These are phyloP conservation scores for Stegodyphus dumicola DNA, from an alignment of 1,140 invertebrate genomes.

Conservation along the genomic window DNA sequence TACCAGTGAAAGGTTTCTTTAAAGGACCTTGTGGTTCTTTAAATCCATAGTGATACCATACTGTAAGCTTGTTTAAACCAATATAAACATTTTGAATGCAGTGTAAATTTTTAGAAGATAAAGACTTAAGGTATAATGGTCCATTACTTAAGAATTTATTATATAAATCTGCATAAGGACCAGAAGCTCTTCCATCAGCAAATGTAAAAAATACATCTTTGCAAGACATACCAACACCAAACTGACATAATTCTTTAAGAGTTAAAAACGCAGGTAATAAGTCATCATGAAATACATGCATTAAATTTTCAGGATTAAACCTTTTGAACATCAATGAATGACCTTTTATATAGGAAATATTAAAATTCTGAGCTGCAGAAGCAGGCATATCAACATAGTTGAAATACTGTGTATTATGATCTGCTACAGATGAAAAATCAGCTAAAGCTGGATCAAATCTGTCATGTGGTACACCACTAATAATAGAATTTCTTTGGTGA, in stretches of 20 bases:
- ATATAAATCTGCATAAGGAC: slow-evolving; percentile 38
- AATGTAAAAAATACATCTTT: slow-evolving; percentile 14
- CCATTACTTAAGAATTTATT: slow-evolving; percentile 38
- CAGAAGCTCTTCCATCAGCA: slow-evolving; percentile 26
- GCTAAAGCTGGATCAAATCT: slow-evolving; percentile 63
- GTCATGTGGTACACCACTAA: slow-evolving; percentile 63
- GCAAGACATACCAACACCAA: background rate
- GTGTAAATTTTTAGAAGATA: slow-evolving; percentile 60
- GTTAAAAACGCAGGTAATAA: slow-evolving; percentile 71
- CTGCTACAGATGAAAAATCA: slow-evolving; percentile 67
- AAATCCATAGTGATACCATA: slow-evolving; percentile 73
- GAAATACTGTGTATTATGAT: slow-evolving; percentile 67
- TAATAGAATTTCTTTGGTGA: slow-evolving; percentile 62
- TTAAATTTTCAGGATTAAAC: slow-evolving; percentile 73
- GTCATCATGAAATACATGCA: slow-evolving; percentile 75
- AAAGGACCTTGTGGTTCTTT: slow-evolving; percentile 69
- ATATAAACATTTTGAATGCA: slow-evolving; percentile 69
- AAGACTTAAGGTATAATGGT: slow-evolving; percentile 15
- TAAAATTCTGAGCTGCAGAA: slow-evolving; percentile 31
- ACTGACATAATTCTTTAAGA: slow-evolving; percentile 64
- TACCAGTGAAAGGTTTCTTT: slow-evolving; percentile 46
- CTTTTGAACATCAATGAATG: slow-evolving; percentile 10
- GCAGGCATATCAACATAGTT: slow-evolving; percentile 65
- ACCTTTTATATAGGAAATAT: slow-evolving; percentile 8
- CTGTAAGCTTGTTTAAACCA: slow-evolving; percentile 68